phyloP scores from a whole-genome alignment of 2,888 invertebrate genomes.

The Ptilodon capucinus region DNA sequence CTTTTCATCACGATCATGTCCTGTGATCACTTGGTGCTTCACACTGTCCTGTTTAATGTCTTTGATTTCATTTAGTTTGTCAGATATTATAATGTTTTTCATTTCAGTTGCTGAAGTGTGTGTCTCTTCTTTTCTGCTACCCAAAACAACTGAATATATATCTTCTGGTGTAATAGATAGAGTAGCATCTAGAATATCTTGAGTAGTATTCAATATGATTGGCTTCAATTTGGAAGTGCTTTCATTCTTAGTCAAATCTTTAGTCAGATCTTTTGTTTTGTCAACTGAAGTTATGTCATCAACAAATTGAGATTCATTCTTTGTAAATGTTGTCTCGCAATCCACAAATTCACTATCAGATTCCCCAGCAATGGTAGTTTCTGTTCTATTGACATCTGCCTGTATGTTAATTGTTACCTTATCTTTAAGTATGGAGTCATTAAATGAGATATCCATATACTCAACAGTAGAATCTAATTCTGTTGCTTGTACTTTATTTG shows the following conservation, averaged over 20 bases:
- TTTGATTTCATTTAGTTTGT: slow-evolving; percentile 2
- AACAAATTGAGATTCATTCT: slow-evolving; percentile 38
- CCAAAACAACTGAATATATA: slow-evolving; percentile 17
- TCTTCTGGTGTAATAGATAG: slow-evolving; percentile 33
- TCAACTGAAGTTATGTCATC: slow-evolving; percentile 18
- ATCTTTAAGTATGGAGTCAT: slow-evolving; percentile 49
- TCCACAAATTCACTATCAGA: slow-evolving; percentile 74
- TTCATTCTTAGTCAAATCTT: slow-evolving; percentile 10
- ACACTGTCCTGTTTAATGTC: neutral
- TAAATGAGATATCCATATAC: slow-evolving; percentile 66
- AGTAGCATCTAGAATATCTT: slow-evolving; percentile 34
- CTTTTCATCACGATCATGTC: slow-evolving; percentile 1
- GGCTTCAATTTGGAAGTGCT: slow-evolving; percentile 26
- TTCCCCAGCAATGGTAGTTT: slow-evolving; percentile 38
- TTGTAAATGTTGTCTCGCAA: slow-evolving; percentile 71
- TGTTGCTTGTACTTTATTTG: slow-evolving; percentile 12
- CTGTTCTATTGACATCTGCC: slow-evolving; percentile 19
- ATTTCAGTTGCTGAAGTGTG: neutral
- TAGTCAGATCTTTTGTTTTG: slow-evolving; percentile 10
- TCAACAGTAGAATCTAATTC: slow-evolving; percentile 53
- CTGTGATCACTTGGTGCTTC: neutral
- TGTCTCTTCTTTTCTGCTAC: neutral
- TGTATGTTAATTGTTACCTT: slow-evolving; percentile 42
- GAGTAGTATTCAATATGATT: slow-evolving; percentile 31
- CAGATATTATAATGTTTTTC: neutral